These are phyloP conservation scores for Actenoides hombroni DNA, from an alignment of 2,113 vertebrate genomes.

Conservation along the genomic window DNA sequence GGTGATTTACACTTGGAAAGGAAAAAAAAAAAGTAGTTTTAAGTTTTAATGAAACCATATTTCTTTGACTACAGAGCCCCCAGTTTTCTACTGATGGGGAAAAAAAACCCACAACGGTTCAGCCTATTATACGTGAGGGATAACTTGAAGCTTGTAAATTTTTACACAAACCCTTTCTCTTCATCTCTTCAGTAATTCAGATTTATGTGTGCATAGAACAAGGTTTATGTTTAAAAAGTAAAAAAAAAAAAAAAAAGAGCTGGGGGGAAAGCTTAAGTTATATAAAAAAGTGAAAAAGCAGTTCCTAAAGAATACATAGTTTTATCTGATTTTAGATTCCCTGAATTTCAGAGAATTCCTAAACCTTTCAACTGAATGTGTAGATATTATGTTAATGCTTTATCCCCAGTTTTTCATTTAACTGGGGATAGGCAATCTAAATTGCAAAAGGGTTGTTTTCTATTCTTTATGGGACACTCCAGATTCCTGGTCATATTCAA, in stretches of 20 bases:
- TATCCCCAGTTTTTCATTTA: neutral
- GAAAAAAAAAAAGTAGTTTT: neutral
- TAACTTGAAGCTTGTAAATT: neutral
- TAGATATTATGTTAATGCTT: neutral
- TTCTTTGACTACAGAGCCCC: neutral
- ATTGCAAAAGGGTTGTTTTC: neutral
- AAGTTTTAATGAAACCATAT: neutral
- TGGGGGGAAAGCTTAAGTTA: rapidly evolving
- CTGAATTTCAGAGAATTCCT: neutral
- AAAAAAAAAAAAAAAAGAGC: rapidly evolving
- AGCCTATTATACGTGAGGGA: neutral
- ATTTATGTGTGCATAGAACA: neutral
- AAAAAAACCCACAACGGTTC: neutral
- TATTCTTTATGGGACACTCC: neutral
- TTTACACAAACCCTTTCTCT: neutral
- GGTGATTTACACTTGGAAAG: neutral
- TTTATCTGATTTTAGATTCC: neutral
- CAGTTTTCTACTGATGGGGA: neutral
- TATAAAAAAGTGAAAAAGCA: neutral
- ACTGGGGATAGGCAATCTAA: neutral
- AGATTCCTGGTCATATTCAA: neutral
- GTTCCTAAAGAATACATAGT: neutral
- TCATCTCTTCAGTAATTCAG: neutral
- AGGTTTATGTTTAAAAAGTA: neutral
- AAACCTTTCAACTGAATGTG: neutral